Percentiles rank a stretch among this genome's conserved stretches.
Evolutionary conservation across 1,140 invertebrate genomes (phyloP).

Genomic region (Oncopeltus fasciatus): DNA sequence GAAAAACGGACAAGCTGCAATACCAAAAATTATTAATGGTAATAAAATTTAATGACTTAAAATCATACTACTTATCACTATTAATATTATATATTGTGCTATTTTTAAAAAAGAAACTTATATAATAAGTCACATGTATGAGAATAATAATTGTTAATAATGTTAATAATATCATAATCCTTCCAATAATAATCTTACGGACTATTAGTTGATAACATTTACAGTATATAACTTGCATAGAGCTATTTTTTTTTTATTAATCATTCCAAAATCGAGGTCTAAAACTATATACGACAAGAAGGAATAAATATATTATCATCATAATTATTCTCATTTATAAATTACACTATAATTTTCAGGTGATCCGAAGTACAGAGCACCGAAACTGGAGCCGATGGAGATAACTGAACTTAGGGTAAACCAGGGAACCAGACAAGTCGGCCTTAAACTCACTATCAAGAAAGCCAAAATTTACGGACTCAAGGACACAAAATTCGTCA

Average conservation of each 20-base stretch:
- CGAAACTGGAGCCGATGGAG: conserved; percentile 25
- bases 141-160: too few relatives aligned
- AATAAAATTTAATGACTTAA: conserved; percentile 13
- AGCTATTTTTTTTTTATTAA: too few relatives aligned
- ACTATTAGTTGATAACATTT: too few relatives aligned
- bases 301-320: not conserved
- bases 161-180: too few relatives aligned
- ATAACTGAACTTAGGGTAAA: conserved; percentile 24
- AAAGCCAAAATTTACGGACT: conserved; percentile 31
- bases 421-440: conserved; percentile 25
- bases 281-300: too few relatives aligned
- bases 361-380: conserved; percentile 25
- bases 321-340: not conserved
- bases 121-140: too few relatives aligned
- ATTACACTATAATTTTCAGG: conserved; percentile 16
- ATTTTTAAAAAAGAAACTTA: too few relatives aligned
- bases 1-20: conserved; percentile 30
- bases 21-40: conserved; percentile 33
- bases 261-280: too few relatives aligned
- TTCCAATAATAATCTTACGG: too few relatives aligned
- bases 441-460: conserved; percentile 28
- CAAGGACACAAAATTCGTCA: conserved; percentile 24
- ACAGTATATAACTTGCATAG: too few relatives aligned
- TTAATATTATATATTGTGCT: too few relatives aligned
- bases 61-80: too few relatives aligned